Evolutionary conservation across 2,888 invertebrate species (phyloP), one percentile per base, ranked within the genome.

Genomic region (Microchrysa polita): DNA sequence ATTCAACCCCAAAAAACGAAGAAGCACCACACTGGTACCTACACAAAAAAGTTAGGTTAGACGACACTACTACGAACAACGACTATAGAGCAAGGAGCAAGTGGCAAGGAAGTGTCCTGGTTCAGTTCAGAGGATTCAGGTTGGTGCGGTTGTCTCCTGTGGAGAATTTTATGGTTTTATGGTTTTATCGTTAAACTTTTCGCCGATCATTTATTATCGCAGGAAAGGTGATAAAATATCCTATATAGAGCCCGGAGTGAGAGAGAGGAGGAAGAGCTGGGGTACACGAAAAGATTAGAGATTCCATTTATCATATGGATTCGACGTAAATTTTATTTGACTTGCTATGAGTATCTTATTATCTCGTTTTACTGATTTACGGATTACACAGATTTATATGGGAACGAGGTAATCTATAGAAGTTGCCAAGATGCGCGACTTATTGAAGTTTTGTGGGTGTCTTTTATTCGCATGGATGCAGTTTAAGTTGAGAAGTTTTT

Each of bases 181-280:
- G 74, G 72, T 55, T 74, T 74, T 73, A 74, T 74, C 72, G 67
- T 67, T 57, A 74, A 74, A 74, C 67, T 74, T 74, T 73, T 40
- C 59, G 74, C 42, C 72, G 72, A 74, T 73, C 72, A 74, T 74
- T 74, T 74, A 72, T 74, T 74, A 74, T 72, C 60, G 55, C 72
- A 59, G 10, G 72, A 57, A 69, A 72, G 72, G 59, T 59, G 60
- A 60, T 60, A 72, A 72, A 72, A 60, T 72, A 60, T 72, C 48
- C 27, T 7, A n/a, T n/a, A n/a, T n/a, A n/a, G n/a, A 42, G 20
- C 44, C 34, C n/a, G n/a, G n/a, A n/a, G 42, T 22, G 71, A 57
- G 40, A 72, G 42, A 12, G 23, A 72, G 10, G 40, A 69, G 16
- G 34, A 60, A 23, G 60, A 59, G 20, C 12, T 48, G 14, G n/a